A percentile compares a stretch with the other conserved stretches of the same genome.
phyloP scores from a whole-genome alignment of 2,888 invertebrate species.

The Volucella bombylans region DNA sequence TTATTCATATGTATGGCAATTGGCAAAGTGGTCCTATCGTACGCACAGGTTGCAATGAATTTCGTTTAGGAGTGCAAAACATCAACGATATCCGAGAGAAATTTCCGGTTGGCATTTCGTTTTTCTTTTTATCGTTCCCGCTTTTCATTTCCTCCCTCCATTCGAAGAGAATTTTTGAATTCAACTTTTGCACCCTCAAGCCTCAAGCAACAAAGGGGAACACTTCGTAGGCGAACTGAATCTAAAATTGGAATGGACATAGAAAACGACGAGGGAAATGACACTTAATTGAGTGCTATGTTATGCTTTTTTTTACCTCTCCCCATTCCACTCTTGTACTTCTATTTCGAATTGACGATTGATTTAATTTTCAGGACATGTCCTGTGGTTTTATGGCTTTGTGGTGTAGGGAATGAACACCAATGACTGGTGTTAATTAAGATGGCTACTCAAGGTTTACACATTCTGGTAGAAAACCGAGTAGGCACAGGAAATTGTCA shows the following conservation, averaged over 20 bases:
- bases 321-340: constrained; percentile 7
- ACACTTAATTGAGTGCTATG: constrained; percentile 40
- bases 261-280: neutral
- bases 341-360: constrained; percentile 43
- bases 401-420: neutral
- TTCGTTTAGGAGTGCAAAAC: constrained; percentile 44
- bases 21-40: constrained; percentile 32
- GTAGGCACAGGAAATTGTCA: no score
- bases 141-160: neutral
- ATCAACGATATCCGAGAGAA: constrained; percentile 49
- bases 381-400: constrained; percentile 19
- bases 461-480: no score
- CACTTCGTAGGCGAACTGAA: neutral
- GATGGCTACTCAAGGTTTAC: no score
- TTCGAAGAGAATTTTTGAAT: constrained; percentile 22
- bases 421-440: neutral
- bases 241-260: neutral
- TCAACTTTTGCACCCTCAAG: constrained; percentile 13
- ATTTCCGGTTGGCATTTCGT: constrained; percentile 43
- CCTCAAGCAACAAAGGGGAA: constrained; percentile 39
- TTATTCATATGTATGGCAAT: constrained; percentile 3
- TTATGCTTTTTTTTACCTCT: constrained; percentile 27
- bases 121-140: constrained; percentile 6
- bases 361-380: constrained; percentile 36
- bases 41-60: constrained; percentile 41